Evolutionary conservation across 2,888 invertebrate genomes (phyloP).

Genomic region (Drymonia ruficornis): DNA sequence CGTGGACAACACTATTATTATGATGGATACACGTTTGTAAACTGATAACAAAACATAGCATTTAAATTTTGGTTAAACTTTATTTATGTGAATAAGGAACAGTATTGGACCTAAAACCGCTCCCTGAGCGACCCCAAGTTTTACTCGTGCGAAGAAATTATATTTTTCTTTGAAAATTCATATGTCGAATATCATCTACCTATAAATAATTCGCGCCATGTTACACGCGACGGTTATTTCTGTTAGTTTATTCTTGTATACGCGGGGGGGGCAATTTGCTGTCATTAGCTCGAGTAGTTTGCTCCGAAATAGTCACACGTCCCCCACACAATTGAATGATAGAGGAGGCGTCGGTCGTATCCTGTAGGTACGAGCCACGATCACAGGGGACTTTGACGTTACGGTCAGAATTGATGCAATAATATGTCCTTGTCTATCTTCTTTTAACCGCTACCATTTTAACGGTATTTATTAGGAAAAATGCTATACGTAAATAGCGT

Average conservation of each 20-base stretch:
- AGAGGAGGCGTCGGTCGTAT: conserved; percentile 48
- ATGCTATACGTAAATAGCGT: too few species aligned
- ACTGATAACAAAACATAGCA: neutral
- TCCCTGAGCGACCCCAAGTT: neutral
- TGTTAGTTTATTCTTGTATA: conserved; percentile 59
- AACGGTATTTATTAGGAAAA: too few species aligned
- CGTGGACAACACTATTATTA: conserved; percentile 50
- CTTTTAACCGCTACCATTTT: too few species aligned
- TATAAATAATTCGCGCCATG: conserved; percentile 11
- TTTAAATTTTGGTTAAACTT: neutral
- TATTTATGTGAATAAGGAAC: neutral
- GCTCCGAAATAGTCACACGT: conserved; percentile 62
- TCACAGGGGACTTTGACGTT: neutral
- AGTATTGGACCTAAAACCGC: neutral
- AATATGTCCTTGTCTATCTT: too few species aligned
- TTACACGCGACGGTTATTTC: conserved; percentile 55
- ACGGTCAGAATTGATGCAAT: too few species aligned
- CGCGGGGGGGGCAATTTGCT: conserved; percentile 64
- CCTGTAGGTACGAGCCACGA: conserved; percentile 23
- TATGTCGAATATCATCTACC: conserved; percentile 11
- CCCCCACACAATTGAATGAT: conserved; percentile 64
- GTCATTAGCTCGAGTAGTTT: conserved; percentile 60
- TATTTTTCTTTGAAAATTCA: neutral
- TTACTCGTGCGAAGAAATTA: too few species aligned
- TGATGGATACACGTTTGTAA: conserved; percentile 16